Evolutionary conservation across 2,888 invertebrate genomes (phyloP), one percentile per base, ranked within the genome.

Genomic region (Coelogynopora nodosa): DNA sequence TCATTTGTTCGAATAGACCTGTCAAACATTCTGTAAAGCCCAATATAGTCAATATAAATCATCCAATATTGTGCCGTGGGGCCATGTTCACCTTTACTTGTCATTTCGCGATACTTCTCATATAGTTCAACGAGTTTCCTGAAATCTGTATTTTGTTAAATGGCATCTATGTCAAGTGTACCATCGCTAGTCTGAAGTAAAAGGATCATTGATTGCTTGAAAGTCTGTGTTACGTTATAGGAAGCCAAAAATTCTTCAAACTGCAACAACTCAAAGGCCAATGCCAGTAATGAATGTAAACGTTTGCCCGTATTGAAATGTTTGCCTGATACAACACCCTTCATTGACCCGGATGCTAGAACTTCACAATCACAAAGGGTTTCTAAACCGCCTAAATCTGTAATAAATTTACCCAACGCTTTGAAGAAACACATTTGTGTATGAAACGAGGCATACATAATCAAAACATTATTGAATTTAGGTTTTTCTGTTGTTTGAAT

Each of bases 381-480:
- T 26, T 88, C 28, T 18, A 88, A 85, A 0, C 88, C 88, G 0
- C 88, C 89, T 30, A 89, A 89, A 10, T 84, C 88, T n/a, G 88
- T 87, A 13, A 89, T 80, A 29, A 89, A 28, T 31, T 87, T 86
- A 2, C 88, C 89, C 31, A 89, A 26, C 2, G 88, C 88, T 26
- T 84, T 87, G 84, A 88, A 88, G 27, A 88, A 89, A 30, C 88
- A 88, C 82, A 89, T 74, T 1, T 83, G 28, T 5, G 89, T 88
- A 31, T 89, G 88, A 67, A 89, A 89, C 10, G 88, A 67, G 10
- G 89, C 89, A 26, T 87, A 87, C 81, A 87, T 88, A 30, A 88
- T 88, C 84, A 89, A 89, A 0, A 89, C 28, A 82, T 89, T 88
- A 86, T 89, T 87, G 86, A 82, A 89, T 82, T 13, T 67, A 27